phyloP scores from a whole-genome alignment of 2,797 vertebrate species.

The Steatocranus sp. region DNA sequence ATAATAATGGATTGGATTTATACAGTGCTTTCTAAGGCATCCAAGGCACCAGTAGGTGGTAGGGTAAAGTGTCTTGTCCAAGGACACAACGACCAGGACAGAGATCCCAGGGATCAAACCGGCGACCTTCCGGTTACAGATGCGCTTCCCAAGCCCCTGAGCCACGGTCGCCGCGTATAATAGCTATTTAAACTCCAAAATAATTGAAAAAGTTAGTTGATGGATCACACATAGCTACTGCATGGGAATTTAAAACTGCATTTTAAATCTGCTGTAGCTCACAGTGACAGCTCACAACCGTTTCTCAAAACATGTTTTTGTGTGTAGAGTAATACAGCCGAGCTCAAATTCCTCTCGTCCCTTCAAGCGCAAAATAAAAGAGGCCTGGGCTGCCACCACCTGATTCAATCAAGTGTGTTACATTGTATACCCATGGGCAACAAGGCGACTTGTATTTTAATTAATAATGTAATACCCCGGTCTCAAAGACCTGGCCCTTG shows the following conservation, averaged over 20 bases:
- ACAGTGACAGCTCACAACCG: constrained; percentile 66
- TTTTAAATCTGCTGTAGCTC: constrained; percentile 53
- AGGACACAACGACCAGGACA: no score
- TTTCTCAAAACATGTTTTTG: constrained; percentile 75
- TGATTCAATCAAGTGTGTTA: constrained; percentile 98
- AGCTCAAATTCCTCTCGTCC: constrained; percentile 87
- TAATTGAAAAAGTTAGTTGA: not conserved
- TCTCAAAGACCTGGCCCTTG: constrained; percentile 86
- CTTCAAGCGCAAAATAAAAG: constrained; percentile 92
- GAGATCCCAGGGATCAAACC: no score
- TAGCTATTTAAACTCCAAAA: not conserved
- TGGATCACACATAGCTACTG: constrained; percentile 1
- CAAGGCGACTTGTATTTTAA: constrained; percentile 94
- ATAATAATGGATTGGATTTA: no score
- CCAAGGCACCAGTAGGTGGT: no score
- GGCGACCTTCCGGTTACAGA: no score
- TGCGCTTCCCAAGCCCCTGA: no score
- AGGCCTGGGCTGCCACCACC: constrained; percentile 86
- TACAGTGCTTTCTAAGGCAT: no score
- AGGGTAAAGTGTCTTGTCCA: no score
- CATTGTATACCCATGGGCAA: constrained; percentile 95
- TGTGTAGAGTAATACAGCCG: constrained; percentile 78
- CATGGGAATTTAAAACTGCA: constrained; percentile 23
- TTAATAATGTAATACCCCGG: constrained; percentile 91
- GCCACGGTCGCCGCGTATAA: no score